These are phyloP conservation scores for Passerculus sandwichensis DNA, from an alignment of 2,797 vertebrate genomes.

Conservation along the genomic window DNA sequence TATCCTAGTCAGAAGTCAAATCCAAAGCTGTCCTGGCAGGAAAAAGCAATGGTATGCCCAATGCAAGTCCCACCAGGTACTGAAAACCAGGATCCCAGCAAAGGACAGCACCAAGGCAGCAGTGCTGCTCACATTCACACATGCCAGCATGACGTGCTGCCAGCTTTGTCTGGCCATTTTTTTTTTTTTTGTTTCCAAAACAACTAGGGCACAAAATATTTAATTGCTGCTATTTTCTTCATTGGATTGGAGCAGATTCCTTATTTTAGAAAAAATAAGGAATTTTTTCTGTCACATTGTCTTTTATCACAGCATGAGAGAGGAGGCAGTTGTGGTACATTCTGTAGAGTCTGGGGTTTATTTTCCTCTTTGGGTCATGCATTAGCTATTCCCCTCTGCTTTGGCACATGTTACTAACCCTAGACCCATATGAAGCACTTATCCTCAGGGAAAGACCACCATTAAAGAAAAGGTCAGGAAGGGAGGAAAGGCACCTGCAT, in stretches of 20 bases:
- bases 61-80: background rate
- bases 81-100: background rate
- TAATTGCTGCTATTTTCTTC: background rate
- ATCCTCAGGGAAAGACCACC: background rate
- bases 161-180: background rate
- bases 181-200: slow-evolving; percentile 25
- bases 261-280: slow-evolving; percentile 25
- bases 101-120: background rate
- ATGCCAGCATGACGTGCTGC: fast-evolving
- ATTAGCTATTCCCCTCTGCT: background rate
- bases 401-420: background rate
- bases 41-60: background rate
- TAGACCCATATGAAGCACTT: background rate
- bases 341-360: background rate
- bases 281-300: background rate
- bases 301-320: background rate
- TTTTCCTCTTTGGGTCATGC: background rate
- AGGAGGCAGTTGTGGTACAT: background rate
- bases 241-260: background rate
- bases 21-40: background rate
- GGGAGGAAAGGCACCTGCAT: background rate
- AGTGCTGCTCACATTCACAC: background rate
- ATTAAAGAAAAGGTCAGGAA: background rate
- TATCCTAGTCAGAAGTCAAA: background rate
- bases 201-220: background rate